Evolutionary conservation across 2,888 invertebrate species (phyloP), one percentile per base, ranked within the genome.

Genomic region (Brachypalpus laphriformis): DNA sequence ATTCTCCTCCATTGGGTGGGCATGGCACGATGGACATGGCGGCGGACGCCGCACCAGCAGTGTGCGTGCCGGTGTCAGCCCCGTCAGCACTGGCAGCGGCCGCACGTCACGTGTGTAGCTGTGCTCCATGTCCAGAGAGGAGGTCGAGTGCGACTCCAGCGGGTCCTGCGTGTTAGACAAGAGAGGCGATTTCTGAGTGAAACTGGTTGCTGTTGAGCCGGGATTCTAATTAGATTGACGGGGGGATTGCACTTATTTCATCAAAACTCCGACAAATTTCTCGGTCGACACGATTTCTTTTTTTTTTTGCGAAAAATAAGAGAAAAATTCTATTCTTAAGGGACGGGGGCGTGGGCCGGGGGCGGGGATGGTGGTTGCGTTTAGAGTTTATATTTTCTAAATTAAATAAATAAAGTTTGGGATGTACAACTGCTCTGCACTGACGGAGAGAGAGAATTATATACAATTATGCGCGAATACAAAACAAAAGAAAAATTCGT

Each of bases 71-170:
- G 90, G 89, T 4, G 90, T 87, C 3, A 91, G 72, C 0, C 91
- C 90, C 86, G 89, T 92, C 20, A 90, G 90, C 59, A 89, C 88
- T 6, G 89, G 88, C 11, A 77, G 45, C 0, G 88, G 86, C 1
- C 90, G 89, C 0, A 87, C 66, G 61, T 96, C 95, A 87, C 95
- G 93, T 7, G 95, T 94, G 89, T 96, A 96, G 88, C 94, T 94
- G 89, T 96, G 96, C 89, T 96, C 96, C 91, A 95, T 93, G 88
- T 66, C 76, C 9, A 72, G 49, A 20, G 49, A 25, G 25, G 25
- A 2, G 5, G 5, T 25, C 2, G 25, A 63, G n/a, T 42, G 16
- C 34, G 25, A 54, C 6, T 78, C 80, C 63, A 74, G 61, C 22
- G 56, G 68, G n/a, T 37, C 65, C 82, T 82, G 77, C 4, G 70